A percentile compares a stretch with the other conserved stretches of the same genome.
phyloP scores from a whole-genome alignment of 2,888 invertebrate species.

The Cryptus viduatorius region DNA sequence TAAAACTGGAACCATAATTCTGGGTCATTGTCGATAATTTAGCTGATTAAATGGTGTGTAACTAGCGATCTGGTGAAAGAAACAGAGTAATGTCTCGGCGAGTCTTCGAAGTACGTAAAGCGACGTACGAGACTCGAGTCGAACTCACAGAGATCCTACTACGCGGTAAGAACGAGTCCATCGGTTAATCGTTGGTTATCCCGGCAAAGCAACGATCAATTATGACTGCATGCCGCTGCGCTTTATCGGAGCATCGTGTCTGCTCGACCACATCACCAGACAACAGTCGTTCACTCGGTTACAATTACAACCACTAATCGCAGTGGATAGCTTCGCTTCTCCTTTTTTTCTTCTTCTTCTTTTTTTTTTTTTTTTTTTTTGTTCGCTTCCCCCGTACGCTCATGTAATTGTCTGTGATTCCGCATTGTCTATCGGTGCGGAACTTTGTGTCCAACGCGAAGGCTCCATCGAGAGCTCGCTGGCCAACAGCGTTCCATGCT shows the following conservation, averaged over 20 bases:
- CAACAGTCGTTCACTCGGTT: conserved; percentile 34
- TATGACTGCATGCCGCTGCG: conserved; percentile 62
- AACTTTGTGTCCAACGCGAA: conserved; percentile 57
- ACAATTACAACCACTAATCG: conserved; percentile 64
- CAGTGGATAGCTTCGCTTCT: neutral
- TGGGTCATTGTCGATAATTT: conserved; percentile 38
- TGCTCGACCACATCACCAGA: conserved; percentile 49
- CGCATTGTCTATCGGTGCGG: conserved; percentile 68
- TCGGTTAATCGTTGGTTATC: conserved; percentile 62
- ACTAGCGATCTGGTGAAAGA: conserved; percentile 15
- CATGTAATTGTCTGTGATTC: conserved; percentile 70
- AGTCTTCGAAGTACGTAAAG: neutral
- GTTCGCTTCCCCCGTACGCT: conserved; percentile 25
- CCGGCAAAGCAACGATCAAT: conserved; percentile 66
- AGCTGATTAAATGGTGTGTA: conserved; percentile 6
- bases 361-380: neutral
- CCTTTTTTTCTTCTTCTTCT: neutral
- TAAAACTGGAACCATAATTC: conserved; percentile 4
- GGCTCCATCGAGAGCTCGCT: neutral
- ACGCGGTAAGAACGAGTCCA: conserved; percentile 16
- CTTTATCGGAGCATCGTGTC: conserved; percentile 26
- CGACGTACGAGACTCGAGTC: neutral
- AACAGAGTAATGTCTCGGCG: conserved; percentile 14
- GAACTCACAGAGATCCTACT: neutral
- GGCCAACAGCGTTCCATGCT: conserved; percentile 36